Base-by-base conservation (phyloP, 1,140 invertebrate species). In the Hycleus cichorii region DNA sequence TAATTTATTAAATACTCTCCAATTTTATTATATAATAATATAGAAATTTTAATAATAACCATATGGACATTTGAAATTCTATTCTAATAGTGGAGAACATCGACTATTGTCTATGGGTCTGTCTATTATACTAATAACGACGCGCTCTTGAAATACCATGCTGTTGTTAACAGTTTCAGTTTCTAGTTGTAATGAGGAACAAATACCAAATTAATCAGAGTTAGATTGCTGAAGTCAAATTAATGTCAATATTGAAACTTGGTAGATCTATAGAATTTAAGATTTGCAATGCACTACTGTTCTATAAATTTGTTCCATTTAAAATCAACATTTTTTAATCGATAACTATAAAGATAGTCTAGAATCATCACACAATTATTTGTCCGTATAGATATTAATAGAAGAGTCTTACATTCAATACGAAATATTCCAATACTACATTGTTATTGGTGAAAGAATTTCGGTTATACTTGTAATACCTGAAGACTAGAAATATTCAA, bases 81-180 rank as follows among this genome's bases (percentile, higher is more conserved):
- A 43, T 44, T 53, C 51, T 53, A 53, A 53, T 53, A 53, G 46
- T 46, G 51, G 9, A 27, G 18, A 25, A 53, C 11, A 53, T 44
- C 46, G 26, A 38, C 51, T 32, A 53, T 53, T 53, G 51, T 53
- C 51, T 32, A 46, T 8, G 4, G 40, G 32, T 32, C 42, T 53
- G 51, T 53, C 45, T 53, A 53, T 53, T 53, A 53, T 53, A 53
- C 42, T 53, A 53, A 53, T 53, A 53, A 53, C 51, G 51, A 38
- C 51, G 42, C 51, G 51, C 42, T 53, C 51, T 53, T 53, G 51
- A 53, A 53, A 53, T 53, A 53, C 51, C 51, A 45, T 38, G 12
- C 51, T 53, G 51, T 53, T 53, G 51, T 53, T 53, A 53, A 53
- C 51, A 46, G 51, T 53, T 53, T 53, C 51, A 45, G 51, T 11